Conservation (phyloP, 2,797 vertebrate genomes). For the Poecile montanus region DNA sequence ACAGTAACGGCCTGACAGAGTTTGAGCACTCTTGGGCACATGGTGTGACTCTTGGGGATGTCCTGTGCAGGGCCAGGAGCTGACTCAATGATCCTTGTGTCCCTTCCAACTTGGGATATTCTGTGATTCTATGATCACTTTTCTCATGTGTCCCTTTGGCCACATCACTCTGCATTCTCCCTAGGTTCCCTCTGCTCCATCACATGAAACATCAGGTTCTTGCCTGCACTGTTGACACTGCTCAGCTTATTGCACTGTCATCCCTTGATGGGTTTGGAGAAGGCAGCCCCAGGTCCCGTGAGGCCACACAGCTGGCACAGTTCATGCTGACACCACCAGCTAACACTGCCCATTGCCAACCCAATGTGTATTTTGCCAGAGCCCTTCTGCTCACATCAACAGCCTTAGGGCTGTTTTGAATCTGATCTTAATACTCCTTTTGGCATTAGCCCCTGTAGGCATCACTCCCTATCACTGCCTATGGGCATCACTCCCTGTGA, state of each 20-base stretch:
- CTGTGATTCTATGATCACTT: not conserved
- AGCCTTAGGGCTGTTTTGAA: not conserved
- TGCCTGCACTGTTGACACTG: accelerated
- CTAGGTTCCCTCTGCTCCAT: not conserved
- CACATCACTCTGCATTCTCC: not conserved
- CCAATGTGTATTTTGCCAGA: not conserved
- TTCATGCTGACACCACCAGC: not conserved
- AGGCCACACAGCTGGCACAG: not conserved
- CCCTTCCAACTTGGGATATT: not conserved
- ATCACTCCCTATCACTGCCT: not conserved
- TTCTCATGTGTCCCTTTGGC: not conserved
- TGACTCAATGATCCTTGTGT: not conserved
- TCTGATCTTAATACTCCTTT: not conserved
- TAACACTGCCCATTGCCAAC: not conserved
- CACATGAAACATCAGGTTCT: not conserved
- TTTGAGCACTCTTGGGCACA: not conserved
- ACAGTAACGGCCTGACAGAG: not conserved
- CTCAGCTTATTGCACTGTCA: not conserved
- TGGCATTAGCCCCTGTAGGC: not conserved
- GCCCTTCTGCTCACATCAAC: not conserved
- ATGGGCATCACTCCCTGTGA: not conserved
- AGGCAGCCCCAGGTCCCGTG: not conserved
- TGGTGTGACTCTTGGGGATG: not conserved
- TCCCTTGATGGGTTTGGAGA: not conserved
- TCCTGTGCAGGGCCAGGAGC: not conserved